Conservation (phyloP, 1,140 invertebrate genomes). For the Neodiprion fabricii region DNA sequence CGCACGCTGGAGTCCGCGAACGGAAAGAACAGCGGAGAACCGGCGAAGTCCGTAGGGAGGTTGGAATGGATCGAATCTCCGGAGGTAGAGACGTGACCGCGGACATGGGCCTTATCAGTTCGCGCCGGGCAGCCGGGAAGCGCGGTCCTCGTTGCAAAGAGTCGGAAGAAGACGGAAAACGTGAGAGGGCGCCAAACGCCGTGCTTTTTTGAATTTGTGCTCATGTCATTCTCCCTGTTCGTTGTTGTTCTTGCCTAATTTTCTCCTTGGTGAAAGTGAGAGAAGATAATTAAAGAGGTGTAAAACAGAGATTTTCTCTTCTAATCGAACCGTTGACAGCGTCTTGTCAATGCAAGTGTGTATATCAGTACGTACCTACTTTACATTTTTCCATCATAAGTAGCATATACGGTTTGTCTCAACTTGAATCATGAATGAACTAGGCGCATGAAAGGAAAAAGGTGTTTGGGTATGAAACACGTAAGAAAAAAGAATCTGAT, state of each 20-base stretch:
- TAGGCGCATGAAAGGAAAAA: too few relatives aligned
- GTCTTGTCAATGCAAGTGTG: background rate
- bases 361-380: background rate
- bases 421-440: too few relatives aligned
- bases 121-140: constrained; percentile 33
- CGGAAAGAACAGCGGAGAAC: background rate
- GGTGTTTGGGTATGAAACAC: too few relatives aligned
- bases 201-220: background rate
- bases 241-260: background rate
- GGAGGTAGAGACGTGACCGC: constrained; percentile 27
- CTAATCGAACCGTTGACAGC: background rate
- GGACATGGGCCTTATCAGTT: constrained; percentile 38
- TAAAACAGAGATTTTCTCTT: background rate
- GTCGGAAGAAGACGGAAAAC: background rate
- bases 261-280: background rate
- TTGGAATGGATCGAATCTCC: constrained; percentile 31
- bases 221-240: too few relatives aligned
- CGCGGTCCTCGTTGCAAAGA: constrained; percentile 31
- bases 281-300: background rate
- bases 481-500: too few relatives aligned
- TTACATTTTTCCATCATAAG: background rate
- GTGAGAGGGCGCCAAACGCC: background rate
- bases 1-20: background rate
- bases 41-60: background rate
- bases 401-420: background rate